Evolutionary conservation across 2,797 vertebrate genomes (phyloP).

Genomic region (Coccyzus lansbergi): DNA sequence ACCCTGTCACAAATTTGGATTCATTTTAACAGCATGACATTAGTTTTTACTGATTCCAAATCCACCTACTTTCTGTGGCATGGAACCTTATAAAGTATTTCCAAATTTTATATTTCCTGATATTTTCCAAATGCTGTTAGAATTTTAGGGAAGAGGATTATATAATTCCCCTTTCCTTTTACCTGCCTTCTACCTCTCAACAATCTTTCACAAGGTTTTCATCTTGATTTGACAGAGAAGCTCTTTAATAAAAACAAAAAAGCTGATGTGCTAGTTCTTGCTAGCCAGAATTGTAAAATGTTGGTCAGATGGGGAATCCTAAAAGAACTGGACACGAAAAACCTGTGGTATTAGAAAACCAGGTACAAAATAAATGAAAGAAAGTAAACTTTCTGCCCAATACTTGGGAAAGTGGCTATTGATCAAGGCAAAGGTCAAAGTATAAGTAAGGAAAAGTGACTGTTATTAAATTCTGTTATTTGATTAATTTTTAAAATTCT

Average conservation of each 20-base stretch:
- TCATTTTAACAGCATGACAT: background rate
- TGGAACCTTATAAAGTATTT: slow-evolving; percentile 7
- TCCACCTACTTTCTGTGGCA: background rate
- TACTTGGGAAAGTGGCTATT: background rate
- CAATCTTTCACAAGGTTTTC: background rate
- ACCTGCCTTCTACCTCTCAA: background rate
- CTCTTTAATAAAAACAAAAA: background rate
- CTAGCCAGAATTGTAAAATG: background rate
- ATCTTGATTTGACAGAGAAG: background rate
- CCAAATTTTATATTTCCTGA: slow-evolving; percentile 43
- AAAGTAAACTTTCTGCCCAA: background rate
- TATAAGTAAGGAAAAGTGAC: background rate
- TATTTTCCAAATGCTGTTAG: slow-evolving; percentile 47
- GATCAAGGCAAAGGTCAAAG: background rate
- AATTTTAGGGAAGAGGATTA: slow-evolving; percentile 4
- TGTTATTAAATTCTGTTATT: background rate
- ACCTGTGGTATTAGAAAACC: background rate
- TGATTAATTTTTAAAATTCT: background rate
- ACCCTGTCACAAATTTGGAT: slow-evolving; percentile 18
- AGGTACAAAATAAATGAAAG: background rate
- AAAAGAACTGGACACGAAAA: background rate
- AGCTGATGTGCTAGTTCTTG: background rate
- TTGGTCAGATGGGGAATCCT: background rate
- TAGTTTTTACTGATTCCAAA: slow-evolving; percentile 26
- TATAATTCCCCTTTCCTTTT: background rate